phyloP scores from a whole-genome alignment of 2,888 invertebrate species.

The Spisula solida region DNA sequence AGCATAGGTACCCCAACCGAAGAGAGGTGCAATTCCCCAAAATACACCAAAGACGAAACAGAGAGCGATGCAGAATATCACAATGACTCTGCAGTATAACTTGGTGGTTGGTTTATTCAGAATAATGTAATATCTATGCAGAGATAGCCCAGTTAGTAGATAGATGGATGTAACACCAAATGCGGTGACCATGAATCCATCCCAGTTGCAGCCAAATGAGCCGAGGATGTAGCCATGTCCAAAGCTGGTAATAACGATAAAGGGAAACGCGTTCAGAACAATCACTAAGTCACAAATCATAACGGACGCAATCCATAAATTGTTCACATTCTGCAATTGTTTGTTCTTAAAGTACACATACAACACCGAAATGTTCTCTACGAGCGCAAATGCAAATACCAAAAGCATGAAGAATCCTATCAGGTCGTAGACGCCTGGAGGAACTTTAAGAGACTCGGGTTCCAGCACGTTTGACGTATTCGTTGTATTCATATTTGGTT shows the following conservation, averaged over 20 bases:
- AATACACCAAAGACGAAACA: constrained; percentile 56
- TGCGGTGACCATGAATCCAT: constrained; percentile 60
- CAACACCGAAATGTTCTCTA: constrained; percentile 50
- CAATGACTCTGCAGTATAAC: constrained; percentile 27
- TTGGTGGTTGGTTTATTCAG: background rate
- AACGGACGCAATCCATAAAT: constrained; percentile 56
- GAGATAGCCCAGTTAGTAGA: constrained; percentile 52
- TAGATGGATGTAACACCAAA: constrained; percentile 57
- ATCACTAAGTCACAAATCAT: constrained; percentile 61
- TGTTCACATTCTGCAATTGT: constrained; percentile 51
- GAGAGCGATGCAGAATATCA: constrained; percentile 12
- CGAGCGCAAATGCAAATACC: constrained; percentile 42
- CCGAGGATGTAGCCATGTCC: constrained; percentile 54
- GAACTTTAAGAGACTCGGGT: background rate
- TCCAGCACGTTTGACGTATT: background rate
- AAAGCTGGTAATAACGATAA: constrained; percentile 59
- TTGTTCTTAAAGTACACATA: constrained; percentile 33
- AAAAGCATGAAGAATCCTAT: constrained; percentile 46
- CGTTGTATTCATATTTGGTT: background rate
- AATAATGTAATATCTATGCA: constrained; percentile 59
- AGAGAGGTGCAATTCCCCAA: constrained; percentile 56
- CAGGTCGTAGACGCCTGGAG: background rate
- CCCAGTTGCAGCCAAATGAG: constrained; percentile 51
- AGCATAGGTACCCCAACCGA: constrained; percentile 58
- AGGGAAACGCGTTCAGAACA: constrained; percentile 61